These are phyloP conservation scores for Oncorhynchus gorbuscha DNA, from an alignment of 2,113 vertebrate genomes.

Conservation along the genomic window DNA sequence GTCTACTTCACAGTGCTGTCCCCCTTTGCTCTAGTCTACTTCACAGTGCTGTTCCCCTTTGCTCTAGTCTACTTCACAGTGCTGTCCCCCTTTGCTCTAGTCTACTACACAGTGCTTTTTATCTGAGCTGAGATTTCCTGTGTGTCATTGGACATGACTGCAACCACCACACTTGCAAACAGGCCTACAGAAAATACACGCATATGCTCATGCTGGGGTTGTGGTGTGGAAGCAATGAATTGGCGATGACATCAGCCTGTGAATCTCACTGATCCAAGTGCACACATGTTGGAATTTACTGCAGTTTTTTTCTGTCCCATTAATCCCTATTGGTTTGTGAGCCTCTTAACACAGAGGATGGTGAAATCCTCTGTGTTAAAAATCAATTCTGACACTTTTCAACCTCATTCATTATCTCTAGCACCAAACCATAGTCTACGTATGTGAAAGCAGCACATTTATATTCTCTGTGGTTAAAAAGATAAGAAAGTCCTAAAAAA, in stretches of 20 bases:
- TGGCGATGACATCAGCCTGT: constrained; percentile 36
- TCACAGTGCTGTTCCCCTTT: too few relatives aligned
- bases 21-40: too few relatives aligned
- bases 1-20: too few relatives aligned
- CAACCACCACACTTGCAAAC: not conserved
- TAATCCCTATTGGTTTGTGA: constrained; percentile 11
- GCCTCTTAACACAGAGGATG: not conserved
- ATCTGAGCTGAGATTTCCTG: constrained; percentile 11
- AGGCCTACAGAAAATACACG: not conserved
- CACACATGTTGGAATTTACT: constrained; percentile 22
- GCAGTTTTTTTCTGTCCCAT: not conserved
- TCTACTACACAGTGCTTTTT: not conserved
- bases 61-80: too few relatives aligned
- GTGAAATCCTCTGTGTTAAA: not conserved
- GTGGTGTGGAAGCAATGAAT: constrained; percentile 22
- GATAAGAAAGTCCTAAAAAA: too few relatives aligned
- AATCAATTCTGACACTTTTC: too few relatives aligned
- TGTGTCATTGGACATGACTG: not conserved
- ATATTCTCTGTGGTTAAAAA: too few relatives aligned
- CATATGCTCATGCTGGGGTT: constrained; percentile 3
- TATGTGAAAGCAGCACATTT: too few relatives aligned
- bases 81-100: too few relatives aligned
- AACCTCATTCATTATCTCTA: too few relatives aligned
- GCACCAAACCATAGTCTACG: too few relatives aligned
- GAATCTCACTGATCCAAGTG: constrained; percentile 30